phyloP scores from a whole-genome alignment of 2,888 invertebrate species.

The Agrotis clavis region DNA sequence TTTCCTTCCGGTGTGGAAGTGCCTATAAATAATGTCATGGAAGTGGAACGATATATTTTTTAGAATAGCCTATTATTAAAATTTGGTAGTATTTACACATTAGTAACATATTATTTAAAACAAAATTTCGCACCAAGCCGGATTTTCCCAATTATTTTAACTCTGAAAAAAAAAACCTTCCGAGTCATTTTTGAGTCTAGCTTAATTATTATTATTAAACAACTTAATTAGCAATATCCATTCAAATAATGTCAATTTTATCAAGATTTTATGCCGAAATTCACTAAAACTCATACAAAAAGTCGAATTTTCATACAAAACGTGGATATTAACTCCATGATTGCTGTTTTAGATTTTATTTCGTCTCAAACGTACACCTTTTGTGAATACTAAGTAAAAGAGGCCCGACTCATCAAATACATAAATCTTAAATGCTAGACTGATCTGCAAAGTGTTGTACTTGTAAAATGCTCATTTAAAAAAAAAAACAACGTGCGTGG shows the following conservation, averaged over 20 bases:
- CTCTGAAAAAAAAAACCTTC: not conserved
- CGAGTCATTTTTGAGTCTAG: not conserved
- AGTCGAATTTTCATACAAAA: constrained; percentile 32
- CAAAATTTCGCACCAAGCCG: too few relatives aligned
- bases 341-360: constrained; percentile 31
- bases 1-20: constrained; percentile 30
- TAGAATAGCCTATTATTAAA: not conserved
- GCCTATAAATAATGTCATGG: not conserved
- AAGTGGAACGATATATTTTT: not conserved
- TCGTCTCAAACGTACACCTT: constrained; percentile 34
- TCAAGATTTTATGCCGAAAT: constrained; percentile 6
- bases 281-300: constrained; percentile 19
- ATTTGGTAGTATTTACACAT: too few relatives aligned
- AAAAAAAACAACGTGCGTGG: not conserved
- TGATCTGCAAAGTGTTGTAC: constrained; percentile 22
- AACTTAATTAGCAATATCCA: constrained; percentile 17
- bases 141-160: too few relatives aligned
- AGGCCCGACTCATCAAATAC: constrained; percentile 14
- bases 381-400: constrained; percentile 50
- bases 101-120: too few relatives aligned
- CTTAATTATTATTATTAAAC: not conserved
- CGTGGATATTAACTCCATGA: constrained; percentile 1
- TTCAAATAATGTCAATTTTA: constrained; percentile 24
- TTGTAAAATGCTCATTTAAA: not conserved
- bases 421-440: constrained; percentile 19